Evolutionary conservation across 2,113 vertebrate species (phyloP).

Genomic region (Hippocampus guttulatus): DNA sequence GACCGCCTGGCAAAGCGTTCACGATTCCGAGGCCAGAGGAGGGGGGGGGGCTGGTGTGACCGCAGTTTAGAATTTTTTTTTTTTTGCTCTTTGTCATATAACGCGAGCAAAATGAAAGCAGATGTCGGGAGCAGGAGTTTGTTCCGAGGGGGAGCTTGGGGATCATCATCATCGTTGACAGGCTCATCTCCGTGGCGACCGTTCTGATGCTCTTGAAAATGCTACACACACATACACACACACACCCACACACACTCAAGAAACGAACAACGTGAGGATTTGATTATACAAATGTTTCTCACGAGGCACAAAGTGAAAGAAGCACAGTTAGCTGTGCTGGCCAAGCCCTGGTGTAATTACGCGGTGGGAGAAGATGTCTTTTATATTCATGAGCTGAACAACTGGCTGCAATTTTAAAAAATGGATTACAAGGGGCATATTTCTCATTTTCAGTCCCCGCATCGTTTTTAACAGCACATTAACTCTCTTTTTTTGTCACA

Average conservation of each 20-base stretch:
- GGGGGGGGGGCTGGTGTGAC: slow-evolving; percentile 52
- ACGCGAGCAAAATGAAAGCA: slow-evolving; percentile 75
- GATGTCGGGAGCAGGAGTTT: slow-evolving; percentile 58
- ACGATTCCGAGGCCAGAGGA: slow-evolving; percentile 61
- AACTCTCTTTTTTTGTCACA: not conserved
- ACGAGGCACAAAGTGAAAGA: slow-evolving; percentile 17
- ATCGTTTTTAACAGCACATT: slow-evolving; percentile 1
- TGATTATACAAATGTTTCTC: slow-evolving; percentile 40
- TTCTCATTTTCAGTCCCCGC: slow-evolving; percentile 1
- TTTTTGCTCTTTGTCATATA: slow-evolving; percentile 73
- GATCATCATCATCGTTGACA: slow-evolving; percentile 44
- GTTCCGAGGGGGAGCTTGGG: not conserved
- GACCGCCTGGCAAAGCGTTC: slow-evolving; percentile 69
- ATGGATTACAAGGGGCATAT: slow-evolving; percentile 12
- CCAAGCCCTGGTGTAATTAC: slow-evolving; percentile 1
- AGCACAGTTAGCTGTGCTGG: slow-evolving; percentile 24
- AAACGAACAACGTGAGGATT: slow-evolving; percentile 29
- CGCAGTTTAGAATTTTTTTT: slow-evolving; percentile 66
- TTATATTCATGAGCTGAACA: slow-evolving; percentile 25
- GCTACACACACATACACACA: not conserved
- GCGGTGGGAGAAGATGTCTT: slow-evolving; percentile 23
- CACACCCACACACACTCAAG: not conserved
- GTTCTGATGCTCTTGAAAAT: slow-evolving; percentile 27
- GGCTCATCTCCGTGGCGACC: slow-evolving; percentile 47
- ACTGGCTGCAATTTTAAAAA: slow-evolving; percentile 19